Evolutionary conservation across 2,113 vertebrate species (phyloP).

Genomic region (Heloderma charlesbogerti): DNA sequence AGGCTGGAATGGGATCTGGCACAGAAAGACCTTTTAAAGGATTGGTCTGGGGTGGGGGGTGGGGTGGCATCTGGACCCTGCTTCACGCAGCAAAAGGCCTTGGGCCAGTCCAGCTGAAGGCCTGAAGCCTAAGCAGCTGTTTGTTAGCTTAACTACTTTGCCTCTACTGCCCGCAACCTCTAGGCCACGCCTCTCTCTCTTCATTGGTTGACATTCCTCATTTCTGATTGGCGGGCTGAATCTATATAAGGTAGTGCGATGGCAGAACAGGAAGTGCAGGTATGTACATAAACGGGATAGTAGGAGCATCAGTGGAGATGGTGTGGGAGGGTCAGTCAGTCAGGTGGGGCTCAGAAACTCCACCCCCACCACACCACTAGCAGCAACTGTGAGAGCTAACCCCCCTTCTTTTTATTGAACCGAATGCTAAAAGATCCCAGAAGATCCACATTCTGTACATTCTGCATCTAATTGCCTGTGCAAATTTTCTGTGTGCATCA

Average conservation of each 20-base stretch:
- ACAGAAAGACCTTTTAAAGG: too few species aligned
- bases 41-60: neutral
- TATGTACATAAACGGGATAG: neutral
- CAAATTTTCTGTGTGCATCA: neutral
- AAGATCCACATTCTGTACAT: neutral
- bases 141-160: neutral
- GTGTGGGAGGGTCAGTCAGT: neutral
- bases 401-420: too few species aligned
- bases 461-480: neutral
- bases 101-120: neutral
- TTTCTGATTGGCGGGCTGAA: conserved; percentile 18
- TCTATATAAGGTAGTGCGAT: neutral
- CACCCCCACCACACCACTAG: neutral
- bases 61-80: neutral
- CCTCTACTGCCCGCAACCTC: neutral
- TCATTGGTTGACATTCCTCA: conserved; percentile 6
- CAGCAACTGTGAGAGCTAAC: neutral
- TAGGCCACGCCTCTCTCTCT: rapidly evolving
- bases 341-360: neutral
- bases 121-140: neutral
- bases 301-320: neutral
- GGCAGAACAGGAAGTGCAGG: neutral
- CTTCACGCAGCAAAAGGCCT: neutral
- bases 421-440: neutral
- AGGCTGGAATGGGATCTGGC: neutral